A percentile compares a stretch with the other conserved stretches of the same genome.
phyloP scores from a whole-genome alignment of 2,888 invertebrate species.

The Tetranychus piercei region DNA sequence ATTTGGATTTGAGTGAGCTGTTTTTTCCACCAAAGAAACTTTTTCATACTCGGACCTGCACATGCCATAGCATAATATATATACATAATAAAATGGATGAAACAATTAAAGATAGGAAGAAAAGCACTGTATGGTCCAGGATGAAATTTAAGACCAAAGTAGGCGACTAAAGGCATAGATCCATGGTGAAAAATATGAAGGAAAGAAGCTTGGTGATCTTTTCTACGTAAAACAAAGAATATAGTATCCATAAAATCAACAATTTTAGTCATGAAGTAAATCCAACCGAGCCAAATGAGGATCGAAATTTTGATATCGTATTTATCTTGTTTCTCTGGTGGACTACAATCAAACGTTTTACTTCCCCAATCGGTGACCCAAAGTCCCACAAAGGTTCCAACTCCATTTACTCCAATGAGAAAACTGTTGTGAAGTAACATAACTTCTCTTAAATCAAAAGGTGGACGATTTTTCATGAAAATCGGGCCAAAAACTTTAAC shows the following conservation, averaged over 20 bases:
- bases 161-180: background rate
- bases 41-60: constrained; percentile 16
- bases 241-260: constrained; percentile 18
- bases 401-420: constrained; percentile 15
- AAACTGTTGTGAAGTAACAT: constrained; percentile 16
- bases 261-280: constrained; percentile 19
- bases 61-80: constrained; percentile 20
- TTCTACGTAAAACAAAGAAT: constrained; percentile 19
- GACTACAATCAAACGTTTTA: background rate
- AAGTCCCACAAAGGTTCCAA: constrained; percentile 12
- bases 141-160: background rate
- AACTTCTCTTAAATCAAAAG: constrained; percentile 10
- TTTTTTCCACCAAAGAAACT: constrained; percentile 20
- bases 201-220: constrained; percentile 8
- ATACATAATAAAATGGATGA: constrained; percentile 18
- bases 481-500: constrained; percentile 16
- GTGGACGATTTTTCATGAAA: constrained; percentile 17
- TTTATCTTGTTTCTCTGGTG: background rate
- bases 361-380: constrained; percentile 5
- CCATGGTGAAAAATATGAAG: constrained; percentile 17
- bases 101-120: constrained; percentile 13
- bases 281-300: constrained; percentile 9
- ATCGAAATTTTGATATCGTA: background rate
- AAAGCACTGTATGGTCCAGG: background rate
- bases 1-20: constrained; percentile 19